Base-by-base conservation (phyloP, 2,113 vertebrate genomes). In the Gnathonemus longibarbis region DNA sequence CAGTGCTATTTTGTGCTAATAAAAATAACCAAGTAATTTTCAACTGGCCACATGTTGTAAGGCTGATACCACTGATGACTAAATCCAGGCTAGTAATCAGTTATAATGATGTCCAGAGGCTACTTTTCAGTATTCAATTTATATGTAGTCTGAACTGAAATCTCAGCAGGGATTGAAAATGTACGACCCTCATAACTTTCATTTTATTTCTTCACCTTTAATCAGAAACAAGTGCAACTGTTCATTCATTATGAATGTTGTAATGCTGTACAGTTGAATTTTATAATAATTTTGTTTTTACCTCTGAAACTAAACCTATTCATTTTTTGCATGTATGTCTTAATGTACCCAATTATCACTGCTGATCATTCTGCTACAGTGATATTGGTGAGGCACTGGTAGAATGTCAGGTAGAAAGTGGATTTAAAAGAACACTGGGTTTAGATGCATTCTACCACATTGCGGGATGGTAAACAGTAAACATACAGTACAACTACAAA, bases 11-110 rank as follows among this genome's bases (percentile, higher is more conserved):
- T 87, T 53, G 50, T 35, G 24, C 49, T 53, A 52, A 87, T 87
- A 27, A 87, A 52, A 87, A 53, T 31, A 87, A 50, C 85, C 85
- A 84, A 84, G 83, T 45, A 48, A 53, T 87, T 87, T 87, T 87
- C 85, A 52, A 35, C n/a, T 87, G 45, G 45, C 83, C 39, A 84
- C 42, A 84, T 46, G 50, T 87, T 87, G 48, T 13, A 52, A 15
- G 15, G 10, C 49, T 53, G 49, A 53, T 52, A 52, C 19, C 48
- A 35, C 85, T 87, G 50, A 87, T 53, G 50, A 87, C 45, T 84
- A 84, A 84, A 84, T 84, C 45, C 49, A 87, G 49, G 21, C 85
- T 39, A 87, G 27, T 56, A 87, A 87, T 27, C 50, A 87, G 48
- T 52, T 52, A 35, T n/a, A 53, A 35, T 35, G 24, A 53, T 50